Conservation (phyloP, 2,888 invertebrate species). For the Hypsopygia costalis region DNA sequence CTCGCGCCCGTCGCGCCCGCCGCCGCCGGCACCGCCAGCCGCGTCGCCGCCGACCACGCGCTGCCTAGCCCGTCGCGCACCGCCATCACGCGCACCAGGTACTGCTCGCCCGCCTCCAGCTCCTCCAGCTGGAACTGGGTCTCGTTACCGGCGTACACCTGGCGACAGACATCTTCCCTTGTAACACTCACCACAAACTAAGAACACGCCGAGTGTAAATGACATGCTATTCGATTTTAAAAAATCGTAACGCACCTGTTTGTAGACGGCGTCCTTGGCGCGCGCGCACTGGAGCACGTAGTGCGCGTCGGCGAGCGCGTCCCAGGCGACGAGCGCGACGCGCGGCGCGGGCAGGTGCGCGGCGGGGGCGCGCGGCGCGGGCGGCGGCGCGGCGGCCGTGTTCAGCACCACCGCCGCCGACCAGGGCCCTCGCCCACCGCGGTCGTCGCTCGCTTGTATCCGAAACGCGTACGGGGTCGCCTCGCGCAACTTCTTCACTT, state of each 20-base stretch:
- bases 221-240: neutral
- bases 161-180: slow-evolving; percentile 43
- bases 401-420: slow-evolving; percentile 85
- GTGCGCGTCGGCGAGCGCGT: slow-evolving; percentile 83
- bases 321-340: slow-evolving; percentile 53
- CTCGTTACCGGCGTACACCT: slow-evolving; percentile 85
- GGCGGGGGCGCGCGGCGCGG: slow-evolving; percentile 87
- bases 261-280: slow-evolving; percentile 53
- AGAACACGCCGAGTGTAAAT: no score
- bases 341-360: slow-evolving; percentile 72
- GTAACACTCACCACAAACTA: no score
- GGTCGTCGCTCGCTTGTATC: slow-evolving; percentile 90
- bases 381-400: slow-evolving; percentile 90
- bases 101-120: slow-evolving; percentile 87
- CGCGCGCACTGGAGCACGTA: slow-evolving; percentile 86
- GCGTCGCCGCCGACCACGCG: slow-evolving; percentile 84
- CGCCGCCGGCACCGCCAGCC: slow-evolving; percentile 67
- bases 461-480: slow-evolving; percentile 90
- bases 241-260: slow-evolving; percentile 39
- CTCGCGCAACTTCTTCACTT: slow-evolving; percentile 91
- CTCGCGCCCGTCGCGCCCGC: slow-evolving; percentile 82
- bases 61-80: slow-evolving; percentile 85
- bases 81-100: slow-evolving; percentile 88
- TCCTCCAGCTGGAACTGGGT: slow-evolving; percentile 83
- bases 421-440: slow-evolving; percentile 90